Percentiles rank a stretch among this genome's conserved stretches.
phyloP scores from a whole-genome alignment of 2,888 invertebrate genomes.

The Drosophila atripex region DNA sequence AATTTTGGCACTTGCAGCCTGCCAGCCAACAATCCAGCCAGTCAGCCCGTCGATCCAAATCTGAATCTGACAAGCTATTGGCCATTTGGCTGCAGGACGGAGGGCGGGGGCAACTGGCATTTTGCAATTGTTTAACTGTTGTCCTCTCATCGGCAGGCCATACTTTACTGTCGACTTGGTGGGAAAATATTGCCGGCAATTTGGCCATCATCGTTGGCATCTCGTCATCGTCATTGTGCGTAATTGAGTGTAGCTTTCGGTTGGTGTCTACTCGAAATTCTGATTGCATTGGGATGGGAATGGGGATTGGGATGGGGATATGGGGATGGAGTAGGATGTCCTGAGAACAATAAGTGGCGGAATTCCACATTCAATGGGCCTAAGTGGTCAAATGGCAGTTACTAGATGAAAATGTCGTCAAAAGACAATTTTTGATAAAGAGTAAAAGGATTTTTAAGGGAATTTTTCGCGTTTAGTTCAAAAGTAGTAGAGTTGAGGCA shows the following conservation, averaged over 20 bases:
- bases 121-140: slow-evolving; percentile 42
- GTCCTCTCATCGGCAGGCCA: slow-evolving; percentile 13
- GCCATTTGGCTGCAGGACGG: slow-evolving; percentile 37
- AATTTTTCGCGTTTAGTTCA: too few relatives aligned
- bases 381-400: slow-evolving; percentile 11
- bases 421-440: not conserved
- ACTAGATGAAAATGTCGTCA: slow-evolving; percentile 4
- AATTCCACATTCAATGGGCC: slow-evolving; percentile 7
- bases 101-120: slow-evolving; percentile 36
- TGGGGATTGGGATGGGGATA: too few relatives aligned
- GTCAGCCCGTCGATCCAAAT: slow-evolving; percentile 38
- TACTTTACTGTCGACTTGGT: slow-evolving; percentile 5
- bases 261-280: slow-evolving; percentile 57
- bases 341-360: slow-evolving; percentile 19
- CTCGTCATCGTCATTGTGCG: slow-evolving; percentile 63
- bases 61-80: slow-evolving; percentile 64
- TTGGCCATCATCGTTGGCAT: slow-evolving; percentile 46
- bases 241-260: slow-evolving; percentile 66
- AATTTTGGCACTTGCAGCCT: slow-evolving; percentile 70
- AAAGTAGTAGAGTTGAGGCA: too few relatives aligned
- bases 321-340: not conserved
- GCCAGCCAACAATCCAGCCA: slow-evolving; percentile 1
- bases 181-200: slow-evolving; percentile 50
- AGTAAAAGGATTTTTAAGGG: not conserved
- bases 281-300: slow-evolving; percentile 53